Evolutionary conservation across 2,888 invertebrate genomes (phyloP).

Genomic region (Lepidocyrtoides sp.): DNA sequence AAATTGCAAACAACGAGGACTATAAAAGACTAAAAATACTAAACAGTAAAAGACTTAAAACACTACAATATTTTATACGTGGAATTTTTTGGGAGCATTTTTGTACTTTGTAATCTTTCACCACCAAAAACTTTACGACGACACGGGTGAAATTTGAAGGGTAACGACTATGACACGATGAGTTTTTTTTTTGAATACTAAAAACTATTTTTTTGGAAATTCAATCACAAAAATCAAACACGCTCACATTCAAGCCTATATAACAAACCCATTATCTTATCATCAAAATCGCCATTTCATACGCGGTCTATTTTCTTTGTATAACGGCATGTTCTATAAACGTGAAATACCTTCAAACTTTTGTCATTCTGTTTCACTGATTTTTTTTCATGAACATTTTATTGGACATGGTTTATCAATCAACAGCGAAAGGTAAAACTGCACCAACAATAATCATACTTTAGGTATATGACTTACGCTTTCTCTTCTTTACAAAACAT

Average conservation of each 20-base stretch:
- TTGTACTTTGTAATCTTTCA: slow-evolving; percentile 61
- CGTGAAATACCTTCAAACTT: neutral
- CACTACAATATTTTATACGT: slow-evolving; percentile 41
- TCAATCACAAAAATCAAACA: slow-evolving; percentile 75
- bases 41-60: slow-evolving; percentile 57
- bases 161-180: slow-evolving; percentile 70
- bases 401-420: slow-evolving; percentile 15
- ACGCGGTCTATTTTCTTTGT: neutral
- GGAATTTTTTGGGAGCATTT: slow-evolving; percentile 75
- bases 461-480: neutral
- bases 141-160: slow-evolving; percentile 45
- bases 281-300: slow-evolving; percentile 1
- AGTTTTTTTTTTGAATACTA: slow-evolving; percentile 40
- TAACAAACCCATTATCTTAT: slow-evolving; percentile 2
- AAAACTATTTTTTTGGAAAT: slow-evolving; percentile 40
- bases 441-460: slow-evolving; percentile 30
- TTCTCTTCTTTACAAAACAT: neutral
- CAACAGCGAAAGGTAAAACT: neutral
- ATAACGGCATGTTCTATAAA: neutral
- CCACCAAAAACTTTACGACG: slow-evolving; percentile 45
- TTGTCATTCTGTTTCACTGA: neutral
- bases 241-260: slow-evolving; percentile 66
- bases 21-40: slow-evolving; percentile 34
- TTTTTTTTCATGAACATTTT: slow-evolving; percentile 32
- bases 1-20: slow-evolving; percentile 30